These are phyloP conservation scores for Sigmodon hispidus DNA, from an alignment of 2,113 vertebrate species.

Conservation along the genomic window DNA sequence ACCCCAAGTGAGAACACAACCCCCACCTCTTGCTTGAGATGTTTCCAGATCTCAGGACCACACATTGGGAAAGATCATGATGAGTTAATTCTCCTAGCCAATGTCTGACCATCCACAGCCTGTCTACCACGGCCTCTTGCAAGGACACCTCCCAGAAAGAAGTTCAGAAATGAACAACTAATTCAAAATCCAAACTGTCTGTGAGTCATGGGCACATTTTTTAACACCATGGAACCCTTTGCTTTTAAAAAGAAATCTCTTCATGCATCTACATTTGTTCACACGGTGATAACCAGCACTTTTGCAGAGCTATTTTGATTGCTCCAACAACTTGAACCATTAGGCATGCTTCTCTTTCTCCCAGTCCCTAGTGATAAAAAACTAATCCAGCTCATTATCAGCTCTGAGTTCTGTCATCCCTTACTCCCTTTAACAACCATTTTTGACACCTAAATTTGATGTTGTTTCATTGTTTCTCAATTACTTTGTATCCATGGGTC, in stretches of 20 bases:
- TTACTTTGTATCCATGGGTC: constrained; percentile 45
- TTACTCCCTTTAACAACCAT: constrained; percentile 3
- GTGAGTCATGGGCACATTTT: not conserved
- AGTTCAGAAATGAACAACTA: not conserved
- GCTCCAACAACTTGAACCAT: not conserved
- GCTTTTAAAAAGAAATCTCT: too few species aligned
- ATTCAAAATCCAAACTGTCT: not conserved
- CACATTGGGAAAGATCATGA: not conserved
- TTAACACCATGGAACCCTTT: not conserved
- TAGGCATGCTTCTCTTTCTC: constrained; percentile 9
- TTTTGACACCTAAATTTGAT: constrained; percentile 17
- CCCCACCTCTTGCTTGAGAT: not conserved
- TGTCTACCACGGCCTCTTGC: not conserved
- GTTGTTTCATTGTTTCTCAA: constrained; percentile 50
- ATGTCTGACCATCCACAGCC: not conserved
- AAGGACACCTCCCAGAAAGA: not conserved
- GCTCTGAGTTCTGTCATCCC: constrained; percentile 25
- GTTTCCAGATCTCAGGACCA: not conserved
- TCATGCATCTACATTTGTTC: too few species aligned
- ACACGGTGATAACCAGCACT: not conserved
- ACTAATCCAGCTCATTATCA: not conserved
- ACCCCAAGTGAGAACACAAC: not conserved
- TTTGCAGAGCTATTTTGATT: not conserved
- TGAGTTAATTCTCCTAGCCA: not conserved
- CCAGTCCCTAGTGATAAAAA: constrained; percentile 53